A percentile compares a stretch with the other conserved stretches of the same genome.
phyloP scores from a whole-genome alignment of 2,113 vertebrate genomes.

The Hippoglossus stenolepis region DNA sequence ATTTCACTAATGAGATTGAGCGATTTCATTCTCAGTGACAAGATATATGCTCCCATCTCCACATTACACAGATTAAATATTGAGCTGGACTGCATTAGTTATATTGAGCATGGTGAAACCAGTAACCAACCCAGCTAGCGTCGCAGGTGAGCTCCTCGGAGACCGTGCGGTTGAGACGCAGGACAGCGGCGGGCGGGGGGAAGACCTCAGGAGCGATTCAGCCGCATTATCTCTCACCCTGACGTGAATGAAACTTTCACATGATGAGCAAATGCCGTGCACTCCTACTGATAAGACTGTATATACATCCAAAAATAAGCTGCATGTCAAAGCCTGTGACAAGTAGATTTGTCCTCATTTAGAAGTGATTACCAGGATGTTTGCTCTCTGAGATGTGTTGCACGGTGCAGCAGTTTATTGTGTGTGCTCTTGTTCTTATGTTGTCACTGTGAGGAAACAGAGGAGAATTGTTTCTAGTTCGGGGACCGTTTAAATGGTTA shows the following conservation, averaged over 20 bases:
- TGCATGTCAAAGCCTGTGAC: slow-evolving; percentile 3
- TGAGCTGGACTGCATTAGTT: slow-evolving; percentile 83
- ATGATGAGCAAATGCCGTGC: slow-evolving; percentile 36
- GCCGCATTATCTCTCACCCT: slow-evolving; percentile 15
- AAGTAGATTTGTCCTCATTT: slow-evolving; percentile 27
- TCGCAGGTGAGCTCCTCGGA: slow-evolving; percentile 54
- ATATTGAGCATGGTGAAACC: slow-evolving; percentile 78
- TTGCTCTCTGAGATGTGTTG: slow-evolving; percentile 18
- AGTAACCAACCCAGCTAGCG: slow-evolving; percentile 74
- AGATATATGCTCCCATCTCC: slow-evolving; percentile 83
- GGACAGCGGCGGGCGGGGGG: slow-evolving; percentile 6
- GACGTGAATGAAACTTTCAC: slow-evolving; percentile 27
- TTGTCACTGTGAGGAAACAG: background rate
- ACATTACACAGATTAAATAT: slow-evolving; percentile 86
- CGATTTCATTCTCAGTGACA: slow-evolving; percentile 82
- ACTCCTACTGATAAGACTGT: slow-evolving; percentile 52
- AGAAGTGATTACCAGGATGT: background rate
- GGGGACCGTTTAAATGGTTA: background rate
- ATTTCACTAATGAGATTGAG: slow-evolving; percentile 83
- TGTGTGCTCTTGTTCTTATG: slow-evolving; percentile 8
- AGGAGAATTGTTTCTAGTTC: background rate
- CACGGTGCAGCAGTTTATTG: slow-evolving; percentile 16
- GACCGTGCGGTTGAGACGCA: slow-evolving; percentile 1
- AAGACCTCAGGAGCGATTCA: slow-evolving; percentile 1
- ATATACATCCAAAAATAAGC: slow-evolving; percentile 39